Base-by-base conservation (phyloP, 2,888 invertebrate species). In the Acleris holmiana region DNA sequence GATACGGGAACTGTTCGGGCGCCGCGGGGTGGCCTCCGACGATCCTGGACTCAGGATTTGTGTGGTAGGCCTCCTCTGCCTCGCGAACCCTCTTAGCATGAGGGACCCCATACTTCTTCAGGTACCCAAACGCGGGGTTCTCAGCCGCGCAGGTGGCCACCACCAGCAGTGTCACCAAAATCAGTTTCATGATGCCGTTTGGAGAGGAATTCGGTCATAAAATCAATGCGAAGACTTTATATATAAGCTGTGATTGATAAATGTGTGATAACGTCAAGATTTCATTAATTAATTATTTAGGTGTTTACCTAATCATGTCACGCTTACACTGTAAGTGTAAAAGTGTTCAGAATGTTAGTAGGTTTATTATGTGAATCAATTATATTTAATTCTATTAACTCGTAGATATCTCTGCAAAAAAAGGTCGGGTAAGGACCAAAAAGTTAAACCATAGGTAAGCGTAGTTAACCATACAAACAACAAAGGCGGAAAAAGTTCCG, bases 41-140 rank as follows among this genome's bases (percentile, higher is more conserved):
- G 55, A 85, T 85, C 66, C 76, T 79, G 0, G 59, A 51, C 15
- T 47, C 47, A 1, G 68, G 70, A 23, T 41, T 67, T 2, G 29
- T 60, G 49, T 75, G 54, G 46, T 68, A 70, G 44, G 77, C 71
- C 56, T 75, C 73, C 68, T 86, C 85, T 2, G 75, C 73, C 40
- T 74, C 71, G 3, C 68, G 73, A 40, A 86, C 77, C 61, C 73
- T 74, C 51, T 84, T 78, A 2, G 78, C 84, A 61, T 70, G 69
- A 1, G 84, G 81, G 49, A 86, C 77, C 15, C 84, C 85, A 67
- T 73, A 71, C 40, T 75, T 82, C 21, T 72, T 67, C 18, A 84
- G 66, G 61, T 86, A 86, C 6, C 82, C 82, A 67, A 74, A 83
- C 2, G 75, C 79, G 0, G 77, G 68, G 57, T 18, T 63, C 21